Base-by-base conservation (phyloP, 2,888 invertebrate species). In the Drosophila antonietae region DNA sequence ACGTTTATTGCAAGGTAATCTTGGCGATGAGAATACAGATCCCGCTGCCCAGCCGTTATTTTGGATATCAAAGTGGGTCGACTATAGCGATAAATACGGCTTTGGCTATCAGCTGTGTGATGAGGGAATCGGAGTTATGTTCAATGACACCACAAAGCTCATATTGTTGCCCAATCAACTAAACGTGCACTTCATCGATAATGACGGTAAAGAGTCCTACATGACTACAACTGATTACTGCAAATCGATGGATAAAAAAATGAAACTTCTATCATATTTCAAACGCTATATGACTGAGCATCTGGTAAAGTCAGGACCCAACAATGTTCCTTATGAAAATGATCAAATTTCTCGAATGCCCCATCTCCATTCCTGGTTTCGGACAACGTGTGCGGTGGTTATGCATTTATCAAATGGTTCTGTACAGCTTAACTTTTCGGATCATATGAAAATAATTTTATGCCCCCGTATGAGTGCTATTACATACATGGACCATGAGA, bases 11-110 rank as follows among this genome's bases (percentile, higher is more conserved):
- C 93, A 93, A 77, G 92, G 93, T 56, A 93, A 94, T 80, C 92
- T 94, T 89, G 93, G 95, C 89, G 98, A 98, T 93, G 98, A 99
- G 90, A 95, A 97, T 91, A 96, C 97, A 75, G 98, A 99, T 94
- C 99, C 99, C 3, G 97, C 97, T 8, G 96, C 97, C 0, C 97
- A 98, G 87, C 99, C 99, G 1, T 95, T 99, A 63, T 96, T 98
- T 80, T 99, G 99, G 99, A 96, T 99, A 73, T 97, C 98, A 88
- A 99, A 99, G 93, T 99, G 99, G 99, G 99, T 99, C 14, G 99
- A 99, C 94, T 99, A 99, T 93, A 98, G 98, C 37, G 99, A 99
- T 94, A 99, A 99, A 93, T 99, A 99, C 93, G 99, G 99, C 20
- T 98, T 99, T 91, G 99, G 99, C 0, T 99, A 99, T 94, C 99